These are phyloP conservation scores for Ascaphus truei DNA, from an alignment of 2,113 vertebrate genomes.

Conservation along the genomic window DNA sequence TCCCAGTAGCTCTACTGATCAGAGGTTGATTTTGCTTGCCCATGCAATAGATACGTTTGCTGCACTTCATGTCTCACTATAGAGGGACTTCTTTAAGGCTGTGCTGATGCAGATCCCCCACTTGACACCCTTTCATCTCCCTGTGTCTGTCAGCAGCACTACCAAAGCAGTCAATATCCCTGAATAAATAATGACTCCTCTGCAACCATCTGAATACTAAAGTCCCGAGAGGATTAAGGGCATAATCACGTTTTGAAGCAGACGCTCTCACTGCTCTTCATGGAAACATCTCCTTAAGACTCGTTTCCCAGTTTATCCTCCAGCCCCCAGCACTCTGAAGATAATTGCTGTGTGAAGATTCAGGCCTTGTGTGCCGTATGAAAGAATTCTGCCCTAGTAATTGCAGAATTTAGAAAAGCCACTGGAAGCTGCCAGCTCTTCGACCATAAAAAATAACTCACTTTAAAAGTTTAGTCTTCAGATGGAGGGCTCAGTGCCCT, in stretches of 20 bases:
- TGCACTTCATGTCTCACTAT: not conserved
- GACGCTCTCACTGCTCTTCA: not conserved
- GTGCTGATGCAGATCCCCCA: not conserved
- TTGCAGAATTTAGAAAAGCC: not conserved
- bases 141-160: not conserved
- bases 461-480: too few species aligned
- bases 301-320: not conserved
- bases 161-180: constrained; percentile 11
- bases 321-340: not conserved
- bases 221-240: constrained; percentile 9
- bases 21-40: not conserved
- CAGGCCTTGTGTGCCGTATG: not conserved
- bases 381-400: not conserved
- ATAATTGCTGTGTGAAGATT: not conserved
- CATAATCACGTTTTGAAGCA: constrained; percentile 17
- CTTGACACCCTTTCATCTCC: not conserved
- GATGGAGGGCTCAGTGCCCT: not conserved
- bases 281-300: not conserved
- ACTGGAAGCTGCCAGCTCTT: not conserved
- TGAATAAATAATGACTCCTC: constrained; percentile 19
- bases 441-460: too few species aligned
- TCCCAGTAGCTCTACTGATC: not conserved
- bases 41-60: not conserved
- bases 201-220: not conserved
- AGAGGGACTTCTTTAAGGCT: not conserved